Base-by-base conservation (phyloP, 2,888 invertebrate genomes). In the Diarsia mendica region DNA sequence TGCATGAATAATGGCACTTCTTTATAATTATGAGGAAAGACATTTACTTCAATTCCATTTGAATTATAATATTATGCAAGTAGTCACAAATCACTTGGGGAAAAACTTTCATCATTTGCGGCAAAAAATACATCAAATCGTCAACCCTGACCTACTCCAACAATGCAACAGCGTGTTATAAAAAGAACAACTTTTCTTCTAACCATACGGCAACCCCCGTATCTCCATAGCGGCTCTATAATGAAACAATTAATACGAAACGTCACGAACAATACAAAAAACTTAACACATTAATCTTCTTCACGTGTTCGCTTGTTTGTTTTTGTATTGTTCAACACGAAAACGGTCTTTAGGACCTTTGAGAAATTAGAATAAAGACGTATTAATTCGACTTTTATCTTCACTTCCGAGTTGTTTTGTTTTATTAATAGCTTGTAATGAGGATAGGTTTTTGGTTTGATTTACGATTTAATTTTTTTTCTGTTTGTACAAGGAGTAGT, bases 211-310 rank as follows among this genome's bases (percentile, higher is more conserved):
- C 91, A 90, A 88, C 79, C 83, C 81, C 85, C 86, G 90, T 93
- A 94, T 93, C 94, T 91, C 90, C 92, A 92, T 91, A 91, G 90
- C 90, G 88, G 83, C 84, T 88, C 88, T 86, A 90, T 93, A 95
- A 94, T 92, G 93, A 94, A 94, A 94, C 92, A 94, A 95, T 95
- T 95, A 95, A 93, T 92, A 92, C 92, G 91, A 91, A 92, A 90
- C 83, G 82, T 76, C 79, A 83, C 85, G 67, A 84, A 86, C 81
- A 75, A 73, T 79, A 80, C 77, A 82, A 80, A 82, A 82, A 81
- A 63, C 68, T 64, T 63, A 58, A 75, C 55, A 85, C 87, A 93
- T 95, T 94, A 92, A 94, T 95, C 95, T 95, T 94, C 90, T 85
- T 95, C 93, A 93, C 85, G 78, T 80, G 90, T 90, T 85, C 75